Percentiles rank a stretch among this genome's conserved stretches.
phyloP scores from a whole-genome alignment of 2,888 invertebrate species.

The Monochamus alternatus region DNA sequence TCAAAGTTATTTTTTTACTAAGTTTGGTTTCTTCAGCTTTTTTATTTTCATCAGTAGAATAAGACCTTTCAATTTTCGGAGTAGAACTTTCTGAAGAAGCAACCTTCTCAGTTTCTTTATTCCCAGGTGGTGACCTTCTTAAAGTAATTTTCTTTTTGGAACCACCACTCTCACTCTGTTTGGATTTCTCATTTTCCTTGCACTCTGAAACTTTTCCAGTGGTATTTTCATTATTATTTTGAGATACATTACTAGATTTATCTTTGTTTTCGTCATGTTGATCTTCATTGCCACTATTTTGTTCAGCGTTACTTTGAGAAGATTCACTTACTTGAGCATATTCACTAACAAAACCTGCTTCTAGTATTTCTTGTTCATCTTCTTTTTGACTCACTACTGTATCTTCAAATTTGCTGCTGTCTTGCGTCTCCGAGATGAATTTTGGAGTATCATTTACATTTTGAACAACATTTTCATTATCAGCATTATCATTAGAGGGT shows the following conservation, averaged over 20 bases:
- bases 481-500: conserved; percentile 63
- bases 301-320: not conserved
- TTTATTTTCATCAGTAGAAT: conserved; percentile 35
- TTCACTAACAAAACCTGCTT: conserved; percentile 45
- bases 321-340: conserved; percentile 43
- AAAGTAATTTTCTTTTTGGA: conserved; percentile 42
- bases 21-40: conserved; percentile 50
- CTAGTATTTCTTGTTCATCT: conserved; percentile 26
- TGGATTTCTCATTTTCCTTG: conserved; percentile 22
- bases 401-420: conserved; percentile 27
- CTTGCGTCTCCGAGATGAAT: conserved; percentile 33
- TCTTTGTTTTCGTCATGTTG: too few species aligned
- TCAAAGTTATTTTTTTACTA: conserved; percentile 52
- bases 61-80: conserved; percentile 24
- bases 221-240: not conserved
- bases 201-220: conserved; percentile 16
- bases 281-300: not conserved
- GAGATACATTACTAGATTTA: too few species aligned
- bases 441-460: conserved; percentile 44
- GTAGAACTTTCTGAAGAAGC: conserved; percentile 12
- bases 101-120: conserved; percentile 10
- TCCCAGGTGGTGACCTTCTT: conserved; percentile 41
- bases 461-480: conserved; percentile 48
- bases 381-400: conserved; percentile 22
- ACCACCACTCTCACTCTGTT: conserved; percentile 6